Evolutionary conservation across 2,113 vertebrate species (phyloP), one percentile per base, ranked within the genome.

Genomic region (Zosterops lateralis): DNA sequence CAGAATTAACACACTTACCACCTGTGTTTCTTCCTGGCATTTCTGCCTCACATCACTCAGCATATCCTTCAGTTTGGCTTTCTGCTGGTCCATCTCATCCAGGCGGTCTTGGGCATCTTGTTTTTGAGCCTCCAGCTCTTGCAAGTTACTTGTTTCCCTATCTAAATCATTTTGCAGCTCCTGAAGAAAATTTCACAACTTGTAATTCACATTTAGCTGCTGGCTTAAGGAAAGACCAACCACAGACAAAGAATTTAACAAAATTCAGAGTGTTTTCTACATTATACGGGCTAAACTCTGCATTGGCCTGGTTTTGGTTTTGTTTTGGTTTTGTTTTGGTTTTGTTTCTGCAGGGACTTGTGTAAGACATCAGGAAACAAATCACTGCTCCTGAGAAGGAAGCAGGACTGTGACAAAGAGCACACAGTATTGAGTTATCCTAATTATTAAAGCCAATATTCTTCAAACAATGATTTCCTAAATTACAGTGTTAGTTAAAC

Each of bases 1-100:
- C 24, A 67, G 56, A 73, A 91, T 29, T 28, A 91, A 54, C 15
- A 3, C 1, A 17, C 98, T 98, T 95, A 99, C 99, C 99, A 98
- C 98, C 93, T 99, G 99, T 4, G 98, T 99, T 96, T 99, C 99
- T 14, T 99, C 99, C 94, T 99, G 99, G 95, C 99, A 99, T 65
- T 99, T 99, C 71, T 99, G 98, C 87, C 98, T 95, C 3, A 99
- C 98, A 11, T 99, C 99, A 3, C 96, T 98, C 68, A 99, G 97
- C 99, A 99, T 99, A 96, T 99, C 99, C 44, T 99, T 98, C 60
- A 99, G 96, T 80, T 99, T 99, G 82, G 98, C 98, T 94, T 99
- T 99, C 97, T 99, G 99, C 96, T 99, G 99, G 92, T 99, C 99
- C 99, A 99, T 99, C 96, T 99, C 99, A 4, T 99, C 99, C 80